Conservation (phyloP, 2,113 vertebrate genomes). For the Labrus mixtus region DNA sequence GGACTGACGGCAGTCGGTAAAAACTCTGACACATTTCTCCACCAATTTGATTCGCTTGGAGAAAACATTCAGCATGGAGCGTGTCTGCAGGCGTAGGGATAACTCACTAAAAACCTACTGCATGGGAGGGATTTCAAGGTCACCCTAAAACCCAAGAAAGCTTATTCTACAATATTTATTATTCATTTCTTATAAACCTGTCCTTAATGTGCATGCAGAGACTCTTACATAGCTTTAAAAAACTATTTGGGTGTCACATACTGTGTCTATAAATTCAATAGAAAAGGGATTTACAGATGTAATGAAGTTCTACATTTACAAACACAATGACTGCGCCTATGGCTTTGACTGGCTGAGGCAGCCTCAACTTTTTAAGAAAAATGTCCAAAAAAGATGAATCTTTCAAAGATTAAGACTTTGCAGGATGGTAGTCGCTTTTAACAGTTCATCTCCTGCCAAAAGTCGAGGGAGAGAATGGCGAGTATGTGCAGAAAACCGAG, state of each 20-base stretch:
- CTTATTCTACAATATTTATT: slow-evolving; percentile 22
- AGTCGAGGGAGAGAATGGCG: slow-evolving; percentile 36
- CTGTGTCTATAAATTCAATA: slow-evolving; percentile 61
- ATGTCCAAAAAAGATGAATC: not conserved
- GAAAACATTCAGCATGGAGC: slow-evolving; percentile 47
- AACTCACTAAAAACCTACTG: slow-evolving; percentile 26
- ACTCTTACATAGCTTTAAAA: slow-evolving; percentile 17
- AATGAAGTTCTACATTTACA: slow-evolving; percentile 27
- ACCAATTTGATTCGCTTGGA: slow-evolving; percentile 4
- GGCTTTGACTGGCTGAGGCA: slow-evolving; percentile 39
- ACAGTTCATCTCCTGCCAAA: slow-evolving; percentile 42
- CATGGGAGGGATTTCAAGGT: slow-evolving; percentile 16
- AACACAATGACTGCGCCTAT: slow-evolving; percentile 30
- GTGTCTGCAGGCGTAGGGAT: not conserved
- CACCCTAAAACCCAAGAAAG: slow-evolving; percentile 29
- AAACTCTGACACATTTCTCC: slow-evolving; percentile 27
- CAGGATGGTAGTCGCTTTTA: slow-evolving; percentile 33
- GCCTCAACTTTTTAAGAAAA: not conserved
- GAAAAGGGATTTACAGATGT: slow-evolving; percentile 51
- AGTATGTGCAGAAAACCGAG: slow-evolving; percentile 48
- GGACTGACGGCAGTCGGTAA: slow-evolving; percentile 37
- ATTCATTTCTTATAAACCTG: slow-evolving; percentile 27
- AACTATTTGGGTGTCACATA: slow-evolving; percentile 32
- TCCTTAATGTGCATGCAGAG: slow-evolving; percentile 50
- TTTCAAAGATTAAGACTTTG: slow-evolving; percentile 25